These are phyloP conservation scores for Gasterosteus nipponicus DNA, from an alignment of 2,113 vertebrate genomes.

Conservation along the genomic window DNA sequence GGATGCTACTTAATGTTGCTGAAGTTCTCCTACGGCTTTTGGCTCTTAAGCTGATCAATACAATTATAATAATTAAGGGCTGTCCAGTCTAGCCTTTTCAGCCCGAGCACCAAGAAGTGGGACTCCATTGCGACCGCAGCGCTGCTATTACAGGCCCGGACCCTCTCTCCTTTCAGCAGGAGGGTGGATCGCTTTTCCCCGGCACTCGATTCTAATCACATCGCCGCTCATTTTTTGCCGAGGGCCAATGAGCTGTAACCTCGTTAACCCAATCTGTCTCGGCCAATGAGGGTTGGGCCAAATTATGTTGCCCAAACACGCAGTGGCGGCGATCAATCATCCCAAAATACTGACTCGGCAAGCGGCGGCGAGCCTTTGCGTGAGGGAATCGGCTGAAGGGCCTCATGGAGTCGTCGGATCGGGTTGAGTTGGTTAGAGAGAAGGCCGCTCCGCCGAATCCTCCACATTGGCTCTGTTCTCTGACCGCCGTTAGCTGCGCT, in stretches of 20 bases:
- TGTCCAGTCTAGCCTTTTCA: conserved; percentile 67
- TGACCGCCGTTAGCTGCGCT: conserved; percentile 27
- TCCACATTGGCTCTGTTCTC: conserved; percentile 61
- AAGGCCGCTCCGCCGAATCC: conserved; percentile 30
- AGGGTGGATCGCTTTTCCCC: conserved; percentile 81
- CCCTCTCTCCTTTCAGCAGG: conserved; percentile 80
- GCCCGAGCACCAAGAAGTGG: conserved; percentile 73
- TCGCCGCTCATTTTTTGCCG: conserved; percentile 78
- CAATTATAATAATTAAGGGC: conserved; percentile 66
- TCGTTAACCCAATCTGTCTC: conserved; percentile 77
- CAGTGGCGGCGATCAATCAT: conserved; percentile 59
- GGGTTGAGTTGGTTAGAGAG: conserved; percentile 32
- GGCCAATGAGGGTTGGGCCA: conserved; percentile 70
- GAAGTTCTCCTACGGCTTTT: conserved; percentile 12
- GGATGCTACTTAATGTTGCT: conserved; percentile 5
- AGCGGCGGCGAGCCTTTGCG: conserved; percentile 31
- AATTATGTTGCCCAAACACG: conserved; percentile 77
- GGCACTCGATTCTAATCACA: conserved; percentile 81
- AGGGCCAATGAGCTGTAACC: conserved; percentile 77
- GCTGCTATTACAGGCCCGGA: conserved; percentile 70
- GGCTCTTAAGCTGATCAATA: conserved; percentile 69
- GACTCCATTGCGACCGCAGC: conserved; percentile 77
- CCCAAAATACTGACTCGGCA: conserved; percentile 45
- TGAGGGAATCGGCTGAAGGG: conserved; percentile 53
- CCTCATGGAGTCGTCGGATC: conserved; percentile 55